Conservation (phyloP, 2,888 invertebrate species). For the Polyommatus icarus region DNA sequence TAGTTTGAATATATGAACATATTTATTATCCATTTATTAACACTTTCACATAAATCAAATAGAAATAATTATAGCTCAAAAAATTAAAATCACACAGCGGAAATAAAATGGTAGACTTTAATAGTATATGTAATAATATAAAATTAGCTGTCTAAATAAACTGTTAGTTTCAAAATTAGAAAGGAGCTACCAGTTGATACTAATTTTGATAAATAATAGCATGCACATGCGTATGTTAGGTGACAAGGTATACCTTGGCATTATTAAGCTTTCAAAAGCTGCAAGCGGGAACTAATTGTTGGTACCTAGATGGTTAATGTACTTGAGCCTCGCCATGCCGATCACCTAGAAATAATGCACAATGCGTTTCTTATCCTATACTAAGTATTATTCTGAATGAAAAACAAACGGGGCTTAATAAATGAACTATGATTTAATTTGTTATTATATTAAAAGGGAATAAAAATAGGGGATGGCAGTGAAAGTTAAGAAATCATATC, state of each 20-base stretch:
- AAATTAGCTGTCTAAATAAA: not conserved
- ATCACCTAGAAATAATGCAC: slow-evolving; percentile 65
- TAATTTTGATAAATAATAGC: slow-evolving; percentile 32
- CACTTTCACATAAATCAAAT: not conserved
- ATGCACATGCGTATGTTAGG: slow-evolving; percentile 50
- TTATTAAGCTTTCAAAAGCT: slow-evolving; percentile 73
- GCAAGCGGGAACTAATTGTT: slow-evolving; percentile 69
- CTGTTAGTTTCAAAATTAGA: not conserved
- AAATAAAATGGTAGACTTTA: not conserved
- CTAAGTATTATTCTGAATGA: not conserved
- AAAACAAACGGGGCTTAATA: not conserved
- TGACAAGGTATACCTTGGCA: slow-evolving; percentile 66
- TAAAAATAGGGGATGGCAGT: not conserved
- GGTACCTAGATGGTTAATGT: slow-evolving; percentile 54
- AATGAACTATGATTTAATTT: not conserved
- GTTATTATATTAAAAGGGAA: not conserved
- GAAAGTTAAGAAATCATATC: not conserved
- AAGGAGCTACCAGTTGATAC: not conserved
- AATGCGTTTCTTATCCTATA: slow-evolving; percentile 41
- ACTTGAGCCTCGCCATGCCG: slow-evolving; percentile 68
- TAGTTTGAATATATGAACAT: no score
- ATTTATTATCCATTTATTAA: not conserved
- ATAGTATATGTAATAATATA: not conserved
- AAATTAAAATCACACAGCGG: not conserved
- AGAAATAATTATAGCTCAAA: not conserved